These are phyloP conservation scores for Nephrotoma guestfalica DNA, from an alignment of 2,888 invertebrate species.

Conservation along the genomic window DNA sequence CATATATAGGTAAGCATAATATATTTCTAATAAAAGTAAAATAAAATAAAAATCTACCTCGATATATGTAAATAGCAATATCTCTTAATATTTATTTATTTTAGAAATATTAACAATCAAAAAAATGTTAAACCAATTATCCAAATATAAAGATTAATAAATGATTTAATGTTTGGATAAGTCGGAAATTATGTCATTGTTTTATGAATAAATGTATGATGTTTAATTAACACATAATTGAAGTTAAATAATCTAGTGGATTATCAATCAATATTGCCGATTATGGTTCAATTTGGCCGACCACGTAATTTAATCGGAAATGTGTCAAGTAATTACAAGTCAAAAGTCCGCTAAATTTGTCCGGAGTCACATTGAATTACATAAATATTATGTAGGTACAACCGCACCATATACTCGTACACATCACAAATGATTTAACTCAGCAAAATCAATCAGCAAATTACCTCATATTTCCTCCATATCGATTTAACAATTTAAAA, in stretches of 20 bases:
- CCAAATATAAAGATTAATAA: not conserved
- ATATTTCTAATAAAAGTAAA: not conserved
- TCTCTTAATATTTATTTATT: not conserved
- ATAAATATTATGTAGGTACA: not conserved
- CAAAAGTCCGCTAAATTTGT: not conserved
- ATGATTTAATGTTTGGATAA: not conserved
- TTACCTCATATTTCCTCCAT: not conserved
- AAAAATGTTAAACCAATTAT: not conserved
- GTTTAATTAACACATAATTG: not conserved
- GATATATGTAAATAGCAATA: not conserved
- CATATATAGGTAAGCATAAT: not conserved
- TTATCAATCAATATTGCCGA: not conserved
- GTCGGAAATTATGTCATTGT: not conserved
- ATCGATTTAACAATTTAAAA: not conserved
- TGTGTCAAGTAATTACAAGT: not conserved
- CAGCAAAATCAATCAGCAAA: not conserved
- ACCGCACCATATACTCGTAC: not conserved
- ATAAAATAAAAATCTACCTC: not conserved
- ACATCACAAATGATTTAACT: not conserved
- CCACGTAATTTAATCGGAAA: not conserved
- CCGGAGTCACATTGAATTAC: not conserved
- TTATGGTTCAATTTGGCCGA: not conserved
- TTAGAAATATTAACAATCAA: not conserved
- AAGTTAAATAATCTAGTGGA: not conserved
- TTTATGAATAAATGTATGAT: not conserved